Base-by-base conservation (phyloP, 2,888 invertebrate genomes). In the Stegana nigrithorax region DNA sequence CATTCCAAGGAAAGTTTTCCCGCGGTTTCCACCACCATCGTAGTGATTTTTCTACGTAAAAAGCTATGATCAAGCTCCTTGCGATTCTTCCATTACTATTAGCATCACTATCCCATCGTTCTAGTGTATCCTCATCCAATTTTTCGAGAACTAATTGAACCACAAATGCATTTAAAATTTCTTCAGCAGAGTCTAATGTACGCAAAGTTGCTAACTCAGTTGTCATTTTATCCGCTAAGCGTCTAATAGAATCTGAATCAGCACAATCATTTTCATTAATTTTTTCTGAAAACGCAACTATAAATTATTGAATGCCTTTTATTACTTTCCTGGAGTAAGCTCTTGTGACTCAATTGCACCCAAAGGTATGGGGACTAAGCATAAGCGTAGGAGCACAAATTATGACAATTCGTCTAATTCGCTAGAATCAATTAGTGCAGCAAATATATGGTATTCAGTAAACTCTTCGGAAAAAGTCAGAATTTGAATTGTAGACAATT, bases 291-390 rank as follows among this genome's bases (percentile, higher is more conserved):
- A 55, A 12, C 23, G 21, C 6, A 36, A 7, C 5, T 58, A 51
- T 14, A 57, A 25, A 10, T 51, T n/a, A 4, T 51, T 27, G 5
- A 51, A 10, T 1, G 42, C 59, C n/a, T 23, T 59, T 45, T 32
- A 55, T 5, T 56, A 59, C 7, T 59, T 59, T 1, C n/a, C 55
- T 6, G 45, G 26, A 1, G 59, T 36, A 8, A 63, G 14, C 17
- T 63, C 39, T 23, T 59, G 55, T 25, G 32, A 59, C 25, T 63
- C 55, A 27, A 63, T 63, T 1, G 62, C 42, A 8, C 36, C 10
- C 19, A 59, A 27, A 2, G 63, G 57, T 2, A 23, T 51, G 12
- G 51, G 23, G 2, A 50, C 60, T 57, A 64, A 45, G 17, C 50
- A 56, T 4, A 51, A 64, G 17, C 10, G 60, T 25, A 57, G 51